These are phyloP conservation scores for Corythornis cristatus DNA, from an alignment of 2,113 vertebrate genomes.

Conservation along the genomic window DNA sequence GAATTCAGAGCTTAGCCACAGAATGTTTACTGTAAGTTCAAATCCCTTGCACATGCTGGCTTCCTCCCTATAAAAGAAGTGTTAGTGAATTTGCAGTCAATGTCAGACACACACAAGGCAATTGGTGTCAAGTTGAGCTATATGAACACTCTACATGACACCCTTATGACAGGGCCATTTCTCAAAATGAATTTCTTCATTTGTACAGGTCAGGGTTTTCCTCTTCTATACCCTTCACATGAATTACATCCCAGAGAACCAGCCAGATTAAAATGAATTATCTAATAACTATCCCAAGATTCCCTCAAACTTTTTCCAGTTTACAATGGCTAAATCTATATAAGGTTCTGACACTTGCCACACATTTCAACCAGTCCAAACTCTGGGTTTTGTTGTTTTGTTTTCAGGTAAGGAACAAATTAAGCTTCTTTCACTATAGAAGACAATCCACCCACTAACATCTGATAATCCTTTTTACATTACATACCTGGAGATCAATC, in stretches of 20 bases:
- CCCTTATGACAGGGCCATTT: neutral
- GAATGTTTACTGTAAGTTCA: neutral
- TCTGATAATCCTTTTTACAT: neutral
- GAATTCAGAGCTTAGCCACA: neutral
- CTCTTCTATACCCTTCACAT: neutral
- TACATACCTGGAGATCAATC: neutral
- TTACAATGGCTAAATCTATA: neutral
- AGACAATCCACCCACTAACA: neutral
- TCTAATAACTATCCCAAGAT: neutral
- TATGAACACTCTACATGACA: neutral
- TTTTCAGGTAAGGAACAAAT: neutral
- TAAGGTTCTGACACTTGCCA: neutral
- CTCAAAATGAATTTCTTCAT: neutral
- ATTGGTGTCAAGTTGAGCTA: neutral
- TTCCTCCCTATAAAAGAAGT: slow-evolving; percentile 13
- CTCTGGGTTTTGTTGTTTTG: neutral
- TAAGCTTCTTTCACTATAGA: neutral
- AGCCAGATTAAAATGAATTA: neutral
- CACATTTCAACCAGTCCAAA: neutral
- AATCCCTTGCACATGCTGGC: neutral
- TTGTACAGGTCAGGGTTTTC: neutral
- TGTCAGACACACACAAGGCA: neutral
- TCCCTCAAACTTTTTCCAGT: neutral
- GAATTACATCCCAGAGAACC: neutral
- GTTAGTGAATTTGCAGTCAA: neutral